Evolutionary conservation across 2,888 invertebrate genomes (phyloP), one percentile per base, ranked within the genome.

Genomic region (Latrodectus hesperus): DNA sequence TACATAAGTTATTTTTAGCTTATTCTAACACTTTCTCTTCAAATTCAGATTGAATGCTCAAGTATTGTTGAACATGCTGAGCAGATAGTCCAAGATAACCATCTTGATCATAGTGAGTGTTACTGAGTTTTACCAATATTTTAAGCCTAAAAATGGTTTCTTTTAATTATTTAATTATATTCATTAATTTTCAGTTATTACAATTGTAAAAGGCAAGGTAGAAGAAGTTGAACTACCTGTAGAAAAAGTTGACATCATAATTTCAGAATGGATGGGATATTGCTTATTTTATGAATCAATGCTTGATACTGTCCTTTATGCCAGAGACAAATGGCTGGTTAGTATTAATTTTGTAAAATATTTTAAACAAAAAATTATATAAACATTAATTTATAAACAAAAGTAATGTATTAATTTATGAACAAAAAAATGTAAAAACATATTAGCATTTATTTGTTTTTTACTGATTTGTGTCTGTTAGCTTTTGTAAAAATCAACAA

Each of bases 211-310:
- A 74, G 90, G 90, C 9, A 97, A 94, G 91, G 93, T 99, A 1
- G 99, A 99, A 92, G 99, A 99, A 92, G 96, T 99, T 17, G 90
- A 91, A 77, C 93, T 99, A 88, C 99, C 99, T 0, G 96, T 96
- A 88, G 95, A 96, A 84, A 96, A 92, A 90, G 99, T 99, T 64
- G 99, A 99, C 93, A 99, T 99, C 91, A 95, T 96, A 91, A 95
- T 95, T 90, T 95, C 95, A 12, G 96, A 96, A 91, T 96, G 96
- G 96, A 96, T 96, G 96, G 96, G 96, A 0, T 96, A 96, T 91
- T 95, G 96, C 91, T 95, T 99, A 14, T 99, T 99, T 93, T 99
- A 99, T 91, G 99, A 99, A 93, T 99, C 99, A 90, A 99, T 99
- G 99, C 93, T 99, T 92, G 99, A 99, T 92, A 99, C 99, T 0